Base-by-base conservation (phyloP, 2,888 invertebrate species). In the Lypha dubia region DNA sequence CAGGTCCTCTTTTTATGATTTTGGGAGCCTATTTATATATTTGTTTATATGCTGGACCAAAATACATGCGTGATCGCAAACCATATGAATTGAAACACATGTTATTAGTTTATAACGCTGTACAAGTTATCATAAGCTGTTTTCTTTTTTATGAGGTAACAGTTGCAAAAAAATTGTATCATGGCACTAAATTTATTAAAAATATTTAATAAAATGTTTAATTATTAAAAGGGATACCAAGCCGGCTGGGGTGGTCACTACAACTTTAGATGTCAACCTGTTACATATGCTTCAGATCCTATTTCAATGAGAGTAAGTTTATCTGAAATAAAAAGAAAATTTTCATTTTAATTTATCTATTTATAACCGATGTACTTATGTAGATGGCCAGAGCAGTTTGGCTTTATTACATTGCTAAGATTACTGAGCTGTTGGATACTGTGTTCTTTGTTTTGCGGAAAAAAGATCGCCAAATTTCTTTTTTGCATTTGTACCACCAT, bases 401-500 rank as follows among this genome's bases (percentile, higher is more conserved):
- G 92, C 87, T 92, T 3, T 92, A 92, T 82, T 92, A 92, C 58
- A 92, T 92, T 86, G 92, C 92, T 41, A 92, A 92, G 89, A 89
- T 92, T 4, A 91, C 91, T 1, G 92, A 92, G 85, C 87, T 92
- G 51, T 75, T 92, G 86, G 92, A 92, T 80, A 92, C 92, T 93
- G 92, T 96, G 83, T 97, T 97, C 93, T 97, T 97, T 91, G 94
- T 96, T n/a, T 92, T 97, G 86, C 93, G 97, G 75, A 97, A 97
- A 91, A 97, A 96, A 89, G 94, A 95, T 86, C 95, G 94, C 81
- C 97, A 98, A 93, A 94, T 97, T 17, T 94, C 96, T 2, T 97
- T 97, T 89, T 93, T 98, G 35, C 97, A 98, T 89, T 94, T 97
- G 6, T 97, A 97, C 89, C 97, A 98, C 91, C 97, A 98, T 90